These are phyloP conservation scores for Uromys caudimaculatus DNA, from an alignment of 2,797 vertebrate species.

Conservation along the genomic window DNA sequence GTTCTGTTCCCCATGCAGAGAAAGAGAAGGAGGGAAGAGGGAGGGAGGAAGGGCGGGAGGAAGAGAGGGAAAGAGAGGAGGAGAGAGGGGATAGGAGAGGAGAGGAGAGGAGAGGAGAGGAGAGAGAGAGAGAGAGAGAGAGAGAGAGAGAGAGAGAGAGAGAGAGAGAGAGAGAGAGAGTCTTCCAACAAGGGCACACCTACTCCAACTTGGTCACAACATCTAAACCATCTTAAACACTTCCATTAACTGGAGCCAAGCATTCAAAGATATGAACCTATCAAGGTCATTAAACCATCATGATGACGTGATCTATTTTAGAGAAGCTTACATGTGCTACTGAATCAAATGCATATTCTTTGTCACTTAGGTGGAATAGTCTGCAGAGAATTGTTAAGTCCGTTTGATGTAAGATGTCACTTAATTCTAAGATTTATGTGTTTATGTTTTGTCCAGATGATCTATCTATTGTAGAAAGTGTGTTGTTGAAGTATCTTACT, in stretches of 20 bases:
- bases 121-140: background rate
- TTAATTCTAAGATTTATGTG: background rate
- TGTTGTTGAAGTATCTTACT: background rate
- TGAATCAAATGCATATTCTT: background rate
- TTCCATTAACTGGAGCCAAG: too few relatives aligned
- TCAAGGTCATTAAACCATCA: too few relatives aligned
- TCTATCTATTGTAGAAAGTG: background rate
- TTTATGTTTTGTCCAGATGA: background rate
- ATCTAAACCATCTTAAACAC: background rate
- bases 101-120: too few relatives aligned
- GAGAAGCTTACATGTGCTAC: too few relatives aligned
- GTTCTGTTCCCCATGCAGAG: background rate
- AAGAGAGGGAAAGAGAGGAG: too few relatives aligned
- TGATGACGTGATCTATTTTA: too few relatives aligned
- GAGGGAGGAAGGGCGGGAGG: too few relatives aligned
- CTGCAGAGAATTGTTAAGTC: background rate
- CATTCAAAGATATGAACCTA: too few relatives aligned
- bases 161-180: too few relatives aligned
- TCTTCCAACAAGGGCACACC: background rate
- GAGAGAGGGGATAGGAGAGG: too few relatives aligned
- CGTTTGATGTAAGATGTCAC: background rate
- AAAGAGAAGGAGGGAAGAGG: background rate
- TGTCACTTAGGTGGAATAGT: background rate
- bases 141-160: too few relatives aligned
- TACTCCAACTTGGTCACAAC: background rate